phyloP scores from a whole-genome alignment of 2,113 vertebrate species.

The Empidonax traillii region DNA sequence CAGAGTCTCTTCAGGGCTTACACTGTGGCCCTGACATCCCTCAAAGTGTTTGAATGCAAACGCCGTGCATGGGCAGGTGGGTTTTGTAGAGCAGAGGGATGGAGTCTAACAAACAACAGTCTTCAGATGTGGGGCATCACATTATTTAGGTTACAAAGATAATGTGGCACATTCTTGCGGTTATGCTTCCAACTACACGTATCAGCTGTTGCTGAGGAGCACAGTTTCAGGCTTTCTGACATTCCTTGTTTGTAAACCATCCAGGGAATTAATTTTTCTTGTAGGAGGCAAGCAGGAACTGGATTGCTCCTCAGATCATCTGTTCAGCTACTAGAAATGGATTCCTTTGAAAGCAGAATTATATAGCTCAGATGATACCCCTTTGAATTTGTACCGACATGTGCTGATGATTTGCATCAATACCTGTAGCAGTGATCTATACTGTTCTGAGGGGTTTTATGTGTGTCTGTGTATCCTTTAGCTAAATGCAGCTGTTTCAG shows the following conservation, averaged over 20 bases:
- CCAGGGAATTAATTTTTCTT: neutral
- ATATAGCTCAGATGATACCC: accelerated
- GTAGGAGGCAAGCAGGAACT: neutral
- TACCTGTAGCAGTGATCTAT: neutral
- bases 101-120: neutral
- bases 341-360: neutral
- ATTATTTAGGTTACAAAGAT: neutral
- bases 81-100: neutral
- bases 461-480: neutral
- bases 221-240: neutral
- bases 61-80: neutral
- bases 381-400: neutral
- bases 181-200: neutral
- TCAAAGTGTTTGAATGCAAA: neutral
- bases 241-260: neutral
- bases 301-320: neutral
- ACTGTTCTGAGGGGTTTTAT: neutral
- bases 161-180: neutral
- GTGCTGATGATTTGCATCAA: neutral
- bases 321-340: neutral
- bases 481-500: neutral
- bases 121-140: neutral
- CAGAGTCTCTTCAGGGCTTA: neutral
- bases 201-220: neutral
- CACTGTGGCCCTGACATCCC: neutral